Percentiles rank a stretch among this genome's conserved stretches.
phyloP scores from a whole-genome alignment of 2,797 vertebrate genomes.

The Pangasius larnaudii region DNA sequence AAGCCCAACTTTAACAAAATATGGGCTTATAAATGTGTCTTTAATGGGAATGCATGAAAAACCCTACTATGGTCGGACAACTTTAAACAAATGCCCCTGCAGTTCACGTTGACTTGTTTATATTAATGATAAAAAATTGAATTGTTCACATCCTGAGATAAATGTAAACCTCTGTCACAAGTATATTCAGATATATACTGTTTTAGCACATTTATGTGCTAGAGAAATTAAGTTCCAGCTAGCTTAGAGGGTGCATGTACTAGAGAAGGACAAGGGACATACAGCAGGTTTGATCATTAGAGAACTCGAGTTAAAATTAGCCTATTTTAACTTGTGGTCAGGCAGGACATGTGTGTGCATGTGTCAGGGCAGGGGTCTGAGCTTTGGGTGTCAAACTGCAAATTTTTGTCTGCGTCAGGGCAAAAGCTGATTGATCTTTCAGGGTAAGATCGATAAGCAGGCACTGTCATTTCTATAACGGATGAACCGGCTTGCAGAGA shows the following conservation, averaged over 20 bases:
- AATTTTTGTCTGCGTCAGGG: constrained; percentile 97
- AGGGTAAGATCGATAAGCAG: constrained; percentile 99
- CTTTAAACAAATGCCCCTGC: not conserved
- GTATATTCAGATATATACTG: not conserved
- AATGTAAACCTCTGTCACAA: not conserved
- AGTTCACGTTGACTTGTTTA: not conserved
- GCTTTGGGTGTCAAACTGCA: constrained; percentile 80
- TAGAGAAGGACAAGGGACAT: not conserved
- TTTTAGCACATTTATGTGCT: not conserved
- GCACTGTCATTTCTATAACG: constrained; percentile 99
- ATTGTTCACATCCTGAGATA: not conserved
- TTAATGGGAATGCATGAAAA: not conserved
- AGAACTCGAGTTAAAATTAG: constrained; percentile 79
- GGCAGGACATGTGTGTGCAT: constrained; percentile 38
- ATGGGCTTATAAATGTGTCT: not conserved
- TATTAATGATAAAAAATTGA: not conserved
- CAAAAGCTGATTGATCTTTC: constrained; percentile 98
- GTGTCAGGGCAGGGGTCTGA: constrained; percentile 65
- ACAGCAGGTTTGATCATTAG: not conserved
- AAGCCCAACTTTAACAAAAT: not conserved
- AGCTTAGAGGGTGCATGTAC: not conserved
- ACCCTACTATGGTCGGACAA: not conserved
- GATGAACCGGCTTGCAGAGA: constrained; percentile 95
- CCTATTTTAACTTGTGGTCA: constrained; percentile 89
- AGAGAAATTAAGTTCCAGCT: not conserved